Percentiles rank a stretch among this genome's conserved stretches.
Conservation (phyloP, 2,888 invertebrate genomes). For the Caenorhabditis doughertyi region DNA sequence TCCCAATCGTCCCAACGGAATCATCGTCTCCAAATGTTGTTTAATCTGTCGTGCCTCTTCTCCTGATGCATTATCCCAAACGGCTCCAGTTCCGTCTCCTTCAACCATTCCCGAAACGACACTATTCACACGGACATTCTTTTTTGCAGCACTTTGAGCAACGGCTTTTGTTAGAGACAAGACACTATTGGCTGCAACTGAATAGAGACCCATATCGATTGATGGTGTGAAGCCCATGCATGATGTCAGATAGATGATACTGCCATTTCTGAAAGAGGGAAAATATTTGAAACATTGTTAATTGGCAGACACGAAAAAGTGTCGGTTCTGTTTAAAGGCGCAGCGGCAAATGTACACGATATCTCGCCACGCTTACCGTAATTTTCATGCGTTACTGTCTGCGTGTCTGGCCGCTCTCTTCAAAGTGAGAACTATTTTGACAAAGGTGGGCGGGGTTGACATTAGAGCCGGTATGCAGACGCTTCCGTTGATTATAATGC, state of each 20-base stretch:
- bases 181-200: slow-evolving; percentile 73
- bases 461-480: no score
- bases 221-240: slow-evolving; percentile 74
- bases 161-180: slow-evolving; percentile 71
- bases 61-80: slow-evolving; percentile 72
- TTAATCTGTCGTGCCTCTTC: slow-evolving; percentile 57
- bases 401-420: no score
- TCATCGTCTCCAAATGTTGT: slow-evolving; percentile 71
- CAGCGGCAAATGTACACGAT: no score
- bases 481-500: no score
- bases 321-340: no score
- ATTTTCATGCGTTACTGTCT: no score
- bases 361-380: no score
- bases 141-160: slow-evolving; percentile 55
- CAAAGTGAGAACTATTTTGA: no score
- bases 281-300: no score
- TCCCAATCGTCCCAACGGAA: slow-evolving; percentile 77
- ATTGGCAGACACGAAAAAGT: no score
- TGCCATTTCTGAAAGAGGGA: slow-evolving; percentile 68
- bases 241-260: slow-evolving; percentile 67
- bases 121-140: slow-evolving; percentile 75
- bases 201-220: slow-evolving; percentile 77
- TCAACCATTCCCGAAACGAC: slow-evolving; percentile 76
- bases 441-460: no score
- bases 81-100: slow-evolving; percentile 73